phyloP scores from a whole-genome alignment of 2,797 vertebrate species.

The Sebastolobus alascanus region DNA sequence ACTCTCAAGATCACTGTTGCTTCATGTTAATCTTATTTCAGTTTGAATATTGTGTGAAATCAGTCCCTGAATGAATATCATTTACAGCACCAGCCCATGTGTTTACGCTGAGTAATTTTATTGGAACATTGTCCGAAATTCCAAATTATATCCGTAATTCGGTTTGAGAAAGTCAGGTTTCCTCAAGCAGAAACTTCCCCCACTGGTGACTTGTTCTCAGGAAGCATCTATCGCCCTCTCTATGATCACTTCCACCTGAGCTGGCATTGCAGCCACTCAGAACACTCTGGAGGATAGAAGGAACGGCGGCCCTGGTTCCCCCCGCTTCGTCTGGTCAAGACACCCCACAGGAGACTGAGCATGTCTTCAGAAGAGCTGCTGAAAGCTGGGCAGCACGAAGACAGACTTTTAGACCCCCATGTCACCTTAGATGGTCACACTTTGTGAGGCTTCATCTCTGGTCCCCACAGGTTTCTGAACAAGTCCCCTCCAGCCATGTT shows the following conservation, averaged over 20 bases:
- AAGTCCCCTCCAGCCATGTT: slow-evolving; percentile 67
- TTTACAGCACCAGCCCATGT: background rate
- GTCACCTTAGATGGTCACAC: slow-evolving; percentile 67
- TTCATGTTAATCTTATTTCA: background rate
- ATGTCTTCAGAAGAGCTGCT: slow-evolving; percentile 62
- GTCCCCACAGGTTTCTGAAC: slow-evolving; percentile 66
- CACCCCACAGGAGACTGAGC: slow-evolving; percentile 55
- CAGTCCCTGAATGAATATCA: background rate
- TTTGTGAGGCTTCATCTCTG: slow-evolving; percentile 52
- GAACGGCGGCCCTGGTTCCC: background rate
- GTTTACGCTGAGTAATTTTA: background rate
- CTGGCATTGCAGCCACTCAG: slow-evolving; percentile 40
- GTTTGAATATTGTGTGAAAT: slow-evolving; percentile 8
- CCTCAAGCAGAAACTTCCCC: slow-evolving; percentile 5
- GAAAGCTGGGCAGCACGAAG: slow-evolving; percentile 60
- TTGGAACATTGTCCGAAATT: background rate
- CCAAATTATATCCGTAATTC: slow-evolving; percentile 7
- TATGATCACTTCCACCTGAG: slow-evolving; percentile 55
- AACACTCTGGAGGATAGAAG: slow-evolving; percentile 43
- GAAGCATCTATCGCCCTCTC: slow-evolving; percentile 14
- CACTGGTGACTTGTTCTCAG: background rate
- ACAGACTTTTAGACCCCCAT: slow-evolving; percentile 63
- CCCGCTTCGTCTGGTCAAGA: slow-evolving; percentile 39
- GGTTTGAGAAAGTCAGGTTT: slow-evolving; percentile 16
- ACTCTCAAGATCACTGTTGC: background rate